Evolutionary conservation across 2,888 invertebrate genomes (phyloP), one percentile per base, ranked within the genome.

Genomic region (Aricia artaxerxes): DNA sequence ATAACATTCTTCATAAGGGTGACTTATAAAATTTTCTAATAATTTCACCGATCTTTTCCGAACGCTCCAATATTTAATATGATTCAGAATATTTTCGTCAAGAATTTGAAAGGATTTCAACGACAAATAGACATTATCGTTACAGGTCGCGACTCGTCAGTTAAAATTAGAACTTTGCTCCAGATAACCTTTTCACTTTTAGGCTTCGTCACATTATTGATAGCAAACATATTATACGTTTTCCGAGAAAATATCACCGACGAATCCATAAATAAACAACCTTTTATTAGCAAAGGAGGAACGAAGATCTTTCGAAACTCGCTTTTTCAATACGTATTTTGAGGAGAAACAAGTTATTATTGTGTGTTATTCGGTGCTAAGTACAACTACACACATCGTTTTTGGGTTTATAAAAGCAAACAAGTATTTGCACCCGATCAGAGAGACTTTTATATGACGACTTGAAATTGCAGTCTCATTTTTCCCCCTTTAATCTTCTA

Each of bases 141-240:
- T 49, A 16, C 6, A 38, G 2, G 16, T 73, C 35, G 35, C 6
- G 13, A 49, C n/a, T 49, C 44, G 13, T 9, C 16, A 44, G 31
- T 49, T 49, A 49, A 44, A 75, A 44, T 73, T 24, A 44, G 31
- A 31, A 75, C 75, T 24, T 69, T 2, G 49, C 49, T 49, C 11
- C 24, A 24, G 38, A 75, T 75, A 75, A 75, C 44, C 35, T 75
- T 75, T 75, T 75, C 49, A 49, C 49, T 75, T 44, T 44, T 31
- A 24, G 75, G 75, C 49, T 75, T 49, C 75, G 44, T 69, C 13
- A 75, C 44, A 75, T 24, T 75, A 44, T 44, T 24, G 44, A 53
- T 31, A 53, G 53, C 53, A 76, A 31, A 35, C 35, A 35, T 16
- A 24, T 24, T 24, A 24, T 24, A 35, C 31, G 16, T 76, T 35